phyloP scores from a whole-genome alignment of 2,888 invertebrate species.

The Pristionchus japonicus region DNA sequence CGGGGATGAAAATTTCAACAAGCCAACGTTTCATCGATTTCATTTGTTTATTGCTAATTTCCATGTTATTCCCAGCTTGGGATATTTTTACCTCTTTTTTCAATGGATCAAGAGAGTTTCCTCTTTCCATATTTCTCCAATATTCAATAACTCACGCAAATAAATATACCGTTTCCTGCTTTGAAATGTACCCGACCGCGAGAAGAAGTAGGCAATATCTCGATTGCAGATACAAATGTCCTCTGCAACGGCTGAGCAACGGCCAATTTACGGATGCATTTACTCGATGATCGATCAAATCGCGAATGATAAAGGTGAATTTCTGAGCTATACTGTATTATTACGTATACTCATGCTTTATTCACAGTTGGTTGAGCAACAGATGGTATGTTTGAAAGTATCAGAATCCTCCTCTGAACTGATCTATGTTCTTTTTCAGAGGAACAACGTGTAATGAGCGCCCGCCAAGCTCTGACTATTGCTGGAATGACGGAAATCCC shows the following conservation, averaged over 20 bases:
- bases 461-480: slow-evolving; percentile 48
- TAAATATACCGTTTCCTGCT: not conserved
- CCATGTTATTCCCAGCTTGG: not conserved
- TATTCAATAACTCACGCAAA: not conserved
- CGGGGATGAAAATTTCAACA: too few species aligned
- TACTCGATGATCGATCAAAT: slow-evolving; percentile 4
- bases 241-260: not conserved
- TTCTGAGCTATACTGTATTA: not conserved
- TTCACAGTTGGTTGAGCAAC: too few species aligned
- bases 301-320: slow-evolving; percentile 33
- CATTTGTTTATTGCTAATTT: not conserved
- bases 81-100: not conserved
- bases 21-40: too few species aligned
- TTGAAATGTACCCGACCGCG: not conserved
- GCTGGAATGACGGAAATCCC: slow-evolving; percentile 48
- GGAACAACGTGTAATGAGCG: slow-evolving; percentile 22
- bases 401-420: not conserved
- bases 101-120: not conserved
- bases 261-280: not conserved
- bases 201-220: not conserved
- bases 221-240: slow-evolving; percentile 22
- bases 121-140: not conserved
- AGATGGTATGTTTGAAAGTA: too few species aligned
- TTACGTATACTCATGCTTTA: not conserved
- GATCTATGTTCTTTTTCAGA: slow-evolving; percentile 36